Conservation (phyloP, 2,888 invertebrate species). For the Hirtodrosophila cameraria region DNA sequence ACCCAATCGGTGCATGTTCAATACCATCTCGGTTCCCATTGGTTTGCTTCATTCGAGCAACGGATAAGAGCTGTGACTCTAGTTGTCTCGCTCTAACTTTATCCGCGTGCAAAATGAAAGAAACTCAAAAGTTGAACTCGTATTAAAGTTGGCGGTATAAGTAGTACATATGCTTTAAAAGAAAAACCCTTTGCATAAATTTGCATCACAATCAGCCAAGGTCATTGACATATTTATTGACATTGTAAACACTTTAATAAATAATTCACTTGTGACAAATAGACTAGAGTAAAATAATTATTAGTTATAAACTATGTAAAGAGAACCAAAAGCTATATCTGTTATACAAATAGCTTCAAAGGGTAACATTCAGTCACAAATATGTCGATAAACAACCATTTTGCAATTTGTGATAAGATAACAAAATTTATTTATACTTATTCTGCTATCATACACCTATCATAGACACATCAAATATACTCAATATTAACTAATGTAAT, state of each 20-base stretch:
- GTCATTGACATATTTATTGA: constrained; percentile 47
- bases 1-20: constrained; percentile 33
- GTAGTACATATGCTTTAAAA: background rate
- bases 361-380: constrained; percentile 4
- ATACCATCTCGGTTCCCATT: constrained; percentile 44
- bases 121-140: constrained; percentile 16
- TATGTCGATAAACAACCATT: constrained; percentile 42
- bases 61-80: constrained; percentile 54
- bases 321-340: background rate
- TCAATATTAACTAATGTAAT: constrained; percentile 7
- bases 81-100: constrained; percentile 67
- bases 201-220: constrained; percentile 57
- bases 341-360: background rate
- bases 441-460: background rate
- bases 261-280: background rate
- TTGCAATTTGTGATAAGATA: constrained; percentile 50
- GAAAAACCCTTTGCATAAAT: constrained; percentile 54
- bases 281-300: too few species aligned
- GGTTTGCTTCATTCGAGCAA: constrained; percentile 31
- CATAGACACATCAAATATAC: background rate
- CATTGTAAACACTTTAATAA: constrained; percentile 33
- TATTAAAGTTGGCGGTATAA: constrained; percentile 26
- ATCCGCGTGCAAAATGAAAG: constrained; percentile 73
- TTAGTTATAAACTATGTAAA: too few species aligned
- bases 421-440: constrained; percentile 10